These are phyloP conservation scores for Halocaridina rubra DNA, from an alignment of 2,888 invertebrate genomes.

Conservation along the genomic window DNA sequence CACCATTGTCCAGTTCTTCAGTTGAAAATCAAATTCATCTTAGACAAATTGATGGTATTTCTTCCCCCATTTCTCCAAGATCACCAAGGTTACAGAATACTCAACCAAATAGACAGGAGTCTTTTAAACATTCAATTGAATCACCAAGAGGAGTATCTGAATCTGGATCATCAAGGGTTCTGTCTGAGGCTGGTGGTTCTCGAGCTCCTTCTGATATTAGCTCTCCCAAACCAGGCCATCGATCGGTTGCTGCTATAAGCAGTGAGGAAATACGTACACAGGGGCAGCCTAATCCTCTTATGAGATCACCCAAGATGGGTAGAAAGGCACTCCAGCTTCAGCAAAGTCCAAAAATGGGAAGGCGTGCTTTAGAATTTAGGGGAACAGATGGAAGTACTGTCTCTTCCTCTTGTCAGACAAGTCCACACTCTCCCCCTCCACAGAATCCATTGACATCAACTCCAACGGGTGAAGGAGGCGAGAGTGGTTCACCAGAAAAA, in stretches of 20 bases:
- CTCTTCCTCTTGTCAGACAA: conserved; percentile 38
- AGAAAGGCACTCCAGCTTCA: conserved; percentile 71
- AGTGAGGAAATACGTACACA: conserved; percentile 30
- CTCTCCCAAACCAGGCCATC: conserved; percentile 44
- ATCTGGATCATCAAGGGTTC: conserved; percentile 28
- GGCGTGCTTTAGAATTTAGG: conserved; percentile 70
- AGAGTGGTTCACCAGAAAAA: conserved; percentile 34
- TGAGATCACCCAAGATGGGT: conserved; percentile 74
- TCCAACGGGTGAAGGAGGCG: conserved; percentile 21
- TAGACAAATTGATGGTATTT: conserved; percentile 15
- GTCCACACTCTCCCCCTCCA: conserved; percentile 36
- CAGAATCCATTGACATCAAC: conserved; percentile 41
- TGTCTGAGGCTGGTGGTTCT: conserved; percentile 43
- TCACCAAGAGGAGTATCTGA: conserved; percentile 58
- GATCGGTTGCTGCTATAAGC: conserved; percentile 33
- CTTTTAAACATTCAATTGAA: conserved; percentile 12
- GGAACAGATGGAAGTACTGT: conserved; percentile 64
- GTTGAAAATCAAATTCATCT: conserved; percentile 18
- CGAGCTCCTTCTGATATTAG: conserved; percentile 43
- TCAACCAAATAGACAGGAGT: neutral
- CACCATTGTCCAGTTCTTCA: neutral
- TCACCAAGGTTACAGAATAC: conserved; percentile 12
- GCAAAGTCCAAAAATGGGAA: conserved; percentile 74
- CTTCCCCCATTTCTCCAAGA: conserved; percentile 35
- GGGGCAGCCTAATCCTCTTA: conserved; percentile 70